A percentile compares a stretch with the other conserved stretches of the same genome.
Conservation (phyloP, 2,888 invertebrate species). For the Diarsia mendica region DNA sequence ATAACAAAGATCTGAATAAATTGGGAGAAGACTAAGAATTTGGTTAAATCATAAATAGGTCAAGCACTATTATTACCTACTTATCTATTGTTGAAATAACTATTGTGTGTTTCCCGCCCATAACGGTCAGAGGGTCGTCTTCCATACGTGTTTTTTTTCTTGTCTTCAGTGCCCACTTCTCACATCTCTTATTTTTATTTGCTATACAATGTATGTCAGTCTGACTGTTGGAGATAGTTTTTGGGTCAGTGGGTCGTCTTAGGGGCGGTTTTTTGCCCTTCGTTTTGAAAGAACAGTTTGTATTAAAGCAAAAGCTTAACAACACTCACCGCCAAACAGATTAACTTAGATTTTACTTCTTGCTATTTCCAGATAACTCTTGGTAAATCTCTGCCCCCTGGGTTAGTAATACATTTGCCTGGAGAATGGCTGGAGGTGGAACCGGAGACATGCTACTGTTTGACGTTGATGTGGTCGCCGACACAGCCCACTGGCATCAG, state of each 20-base stretch:
- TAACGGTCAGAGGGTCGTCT: no score
- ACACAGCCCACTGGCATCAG: conserved; percentile 90
- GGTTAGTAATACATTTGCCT: conserved; percentile 90
- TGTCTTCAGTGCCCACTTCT: no score
- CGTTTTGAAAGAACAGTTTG: neutral
- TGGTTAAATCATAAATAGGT: neutral
- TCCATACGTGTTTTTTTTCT: no score
- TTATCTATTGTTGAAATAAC: neutral
- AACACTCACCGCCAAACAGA: neutral
- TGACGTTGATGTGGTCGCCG: conserved; percentile 92
- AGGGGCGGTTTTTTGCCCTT: no score
- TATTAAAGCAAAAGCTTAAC: neutral
- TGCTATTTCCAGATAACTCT: conserved; percentile 78
- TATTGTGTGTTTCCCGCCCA: neutral
- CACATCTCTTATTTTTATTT: neutral
- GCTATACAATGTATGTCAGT: neutral
- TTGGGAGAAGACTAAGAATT: neutral
- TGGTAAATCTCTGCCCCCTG: conserved; percentile 86
- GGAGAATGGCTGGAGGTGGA: conserved; percentile 89
- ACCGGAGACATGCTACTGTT: conserved; percentile 87
- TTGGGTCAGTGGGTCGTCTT: no score
- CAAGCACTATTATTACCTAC: neutral
- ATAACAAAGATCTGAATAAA: no score
- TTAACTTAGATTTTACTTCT: neutral
- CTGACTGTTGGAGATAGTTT: neutral